phyloP scores from a whole-genome alignment of 2,113 vertebrate species.

The Leucoraja erinaceus region DNA sequence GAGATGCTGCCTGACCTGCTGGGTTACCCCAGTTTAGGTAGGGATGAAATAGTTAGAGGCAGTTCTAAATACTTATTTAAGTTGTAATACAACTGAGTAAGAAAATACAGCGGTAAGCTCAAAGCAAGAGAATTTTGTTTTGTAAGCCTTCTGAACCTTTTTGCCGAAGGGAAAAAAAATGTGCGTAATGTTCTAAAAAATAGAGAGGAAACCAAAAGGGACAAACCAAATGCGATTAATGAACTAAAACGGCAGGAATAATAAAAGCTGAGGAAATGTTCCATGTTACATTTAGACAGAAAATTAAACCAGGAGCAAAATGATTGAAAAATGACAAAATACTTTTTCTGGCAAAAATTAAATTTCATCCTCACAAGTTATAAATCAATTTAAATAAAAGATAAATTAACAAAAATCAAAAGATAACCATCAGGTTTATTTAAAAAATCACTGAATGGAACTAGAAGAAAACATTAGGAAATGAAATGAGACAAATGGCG shows the following conservation, averaged over 20 bases:
- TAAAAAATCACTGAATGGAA: background rate
- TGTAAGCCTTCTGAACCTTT: background rate
- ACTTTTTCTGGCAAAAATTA: background rate
- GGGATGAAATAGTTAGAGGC: background rate
- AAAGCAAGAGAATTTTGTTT: background rate
- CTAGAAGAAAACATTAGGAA: background rate
- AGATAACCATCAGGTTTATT: background rate
- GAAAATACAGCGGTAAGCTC: background rate
- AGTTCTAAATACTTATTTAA: background rate
- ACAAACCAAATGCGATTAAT: conserved; percentile 11
- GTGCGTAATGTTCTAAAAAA: background rate
- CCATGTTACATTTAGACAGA: background rate
- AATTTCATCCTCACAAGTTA: background rate
- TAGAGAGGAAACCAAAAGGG: background rate
- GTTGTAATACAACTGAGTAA: background rate
- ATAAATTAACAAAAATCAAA: background rate
- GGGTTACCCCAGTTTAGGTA: too few species aligned
- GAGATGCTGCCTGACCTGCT: too few species aligned
- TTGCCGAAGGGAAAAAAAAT: background rate
- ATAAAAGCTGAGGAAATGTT: background rate
- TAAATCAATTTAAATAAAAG: background rate
- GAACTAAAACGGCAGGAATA: background rate
- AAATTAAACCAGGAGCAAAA: background rate
- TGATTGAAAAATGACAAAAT: background rate
- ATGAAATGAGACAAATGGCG: background rate